Evolutionary conservation across 2,888 invertebrate genomes (phyloP).

Genomic region (Heliconius hortense): DNA sequence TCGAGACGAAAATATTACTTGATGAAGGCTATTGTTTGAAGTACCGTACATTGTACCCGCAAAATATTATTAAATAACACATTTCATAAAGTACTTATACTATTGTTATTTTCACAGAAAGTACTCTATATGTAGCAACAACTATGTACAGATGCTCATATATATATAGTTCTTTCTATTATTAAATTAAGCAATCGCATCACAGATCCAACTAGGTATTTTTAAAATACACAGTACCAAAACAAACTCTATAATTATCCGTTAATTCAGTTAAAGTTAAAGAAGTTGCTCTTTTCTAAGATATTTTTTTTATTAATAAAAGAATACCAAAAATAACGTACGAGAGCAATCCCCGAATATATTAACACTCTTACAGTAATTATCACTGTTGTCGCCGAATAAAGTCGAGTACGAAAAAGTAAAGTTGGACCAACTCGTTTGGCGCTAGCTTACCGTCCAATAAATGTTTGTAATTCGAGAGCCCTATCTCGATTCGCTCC

Average conservation of each 20-base stretch:
- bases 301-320: background rate
- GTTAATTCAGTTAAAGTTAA: background rate
- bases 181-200: no score
- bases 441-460: constrained; percentile 24
- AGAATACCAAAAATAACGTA: background rate
- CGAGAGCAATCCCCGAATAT: background rate
- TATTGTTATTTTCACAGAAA: no score
- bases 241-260: no score
- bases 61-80: background rate
- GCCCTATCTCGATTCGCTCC: constrained; percentile 18
- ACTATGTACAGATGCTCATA: no score
- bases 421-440: constrained; percentile 26
- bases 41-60: background rate
- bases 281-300: background rate
- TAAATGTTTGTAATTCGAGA: constrained; percentile 32
- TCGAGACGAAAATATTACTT: constrained; percentile 15
- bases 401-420: constrained; percentile 21
- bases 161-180: no score
- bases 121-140: no score
- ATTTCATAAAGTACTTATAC: background rate
- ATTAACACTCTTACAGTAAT: constrained; percentile 20
- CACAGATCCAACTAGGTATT: no score
- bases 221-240: no score
- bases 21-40: constrained; percentile 1
- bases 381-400: constrained; percentile 7